Conservation (phyloP, 1,140 invertebrate genomes). For the Macrocentrus cingulum region DNA sequence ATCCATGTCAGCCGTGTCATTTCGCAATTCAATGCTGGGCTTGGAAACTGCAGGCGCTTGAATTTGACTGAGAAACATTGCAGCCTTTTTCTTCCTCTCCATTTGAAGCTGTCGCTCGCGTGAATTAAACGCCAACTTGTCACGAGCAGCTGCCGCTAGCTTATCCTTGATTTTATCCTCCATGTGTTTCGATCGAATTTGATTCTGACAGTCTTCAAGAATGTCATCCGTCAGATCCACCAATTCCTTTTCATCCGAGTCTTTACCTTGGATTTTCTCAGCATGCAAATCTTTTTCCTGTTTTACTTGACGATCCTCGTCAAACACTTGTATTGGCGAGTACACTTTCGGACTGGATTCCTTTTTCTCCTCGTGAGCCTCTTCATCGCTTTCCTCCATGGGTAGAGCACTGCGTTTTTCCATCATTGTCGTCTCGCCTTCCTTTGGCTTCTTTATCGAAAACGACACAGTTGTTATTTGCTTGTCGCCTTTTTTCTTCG, state of each 20-base stretch:
- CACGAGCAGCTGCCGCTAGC: slow-evolving; percentile 63
- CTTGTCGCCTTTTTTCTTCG: slow-evolving; percentile 50
- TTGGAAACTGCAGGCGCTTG: slow-evolving; percentile 48
- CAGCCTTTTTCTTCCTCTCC: slow-evolving; percentile 70
- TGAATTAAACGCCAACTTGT: slow-evolving; percentile 62
- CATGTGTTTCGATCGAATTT: slow-evolving; percentile 47
- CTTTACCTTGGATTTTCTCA: slow-evolving; percentile 22
- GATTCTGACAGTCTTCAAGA: slow-evolving; percentile 52
- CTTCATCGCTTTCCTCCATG: slow-evolving; percentile 74
- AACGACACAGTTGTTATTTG: slow-evolving; percentile 70
- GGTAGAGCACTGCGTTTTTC: slow-evolving; percentile 70
- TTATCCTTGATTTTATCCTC: slow-evolving; percentile 70
- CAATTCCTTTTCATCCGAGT: slow-evolving; percentile 47
- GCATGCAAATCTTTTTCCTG: slow-evolving; percentile 14
- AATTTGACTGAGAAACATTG: slow-evolving; percentile 66
- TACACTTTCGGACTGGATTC: slow-evolving; percentile 39
- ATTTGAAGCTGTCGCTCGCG: slow-evolving; percentile 70
- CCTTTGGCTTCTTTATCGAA: slow-evolving; percentile 79
- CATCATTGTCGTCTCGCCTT: slow-evolving; percentile 66
- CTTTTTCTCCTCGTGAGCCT: slow-evolving; percentile 60
- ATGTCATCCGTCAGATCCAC: slow-evolving; percentile 62
- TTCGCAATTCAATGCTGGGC: slow-evolving; percentile 20
- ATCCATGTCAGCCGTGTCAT: slow-evolving; percentile 40
- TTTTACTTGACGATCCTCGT: slow-evolving; percentile 8
- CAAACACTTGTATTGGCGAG: slow-evolving; percentile 29